Conservation (phyloP, 2,888 invertebrate genomes). For the Trachelus tabidus region DNA sequence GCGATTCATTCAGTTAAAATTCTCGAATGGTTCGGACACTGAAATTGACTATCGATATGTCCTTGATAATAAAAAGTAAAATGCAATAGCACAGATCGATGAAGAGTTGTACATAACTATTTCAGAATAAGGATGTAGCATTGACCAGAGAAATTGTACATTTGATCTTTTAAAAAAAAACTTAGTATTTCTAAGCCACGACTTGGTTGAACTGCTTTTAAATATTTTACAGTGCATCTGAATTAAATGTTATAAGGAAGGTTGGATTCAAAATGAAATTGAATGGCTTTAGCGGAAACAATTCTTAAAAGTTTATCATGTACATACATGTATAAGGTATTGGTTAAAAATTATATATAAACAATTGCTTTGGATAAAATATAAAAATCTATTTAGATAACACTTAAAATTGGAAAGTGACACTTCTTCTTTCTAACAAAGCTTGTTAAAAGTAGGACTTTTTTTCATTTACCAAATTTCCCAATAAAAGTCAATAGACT, state of each 20-base stretch:
- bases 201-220: neutral
- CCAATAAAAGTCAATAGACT: neutral
- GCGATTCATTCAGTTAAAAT: constrained; percentile 70
- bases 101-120: neutral
- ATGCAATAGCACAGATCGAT: too few species aligned
- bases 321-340: constrained; percentile 30
- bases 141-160: constrained; percentile 5
- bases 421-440: neutral
- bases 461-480: neutral
- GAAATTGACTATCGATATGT: constrained; percentile 55
- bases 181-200: constrained; percentile 10
- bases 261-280: neutral
- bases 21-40: constrained; percentile 63
- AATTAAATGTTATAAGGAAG: neutral
- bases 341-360: constrained; percentile 29
- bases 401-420: neutral
- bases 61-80: constrained; percentile 19
- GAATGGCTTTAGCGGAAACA: neutral
- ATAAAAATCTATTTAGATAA: neutral
- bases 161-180: constrained; percentile 9
- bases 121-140: neutral
- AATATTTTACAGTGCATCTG: neutral
- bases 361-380: neutral
- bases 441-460: neutral
- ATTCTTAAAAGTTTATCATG: constrained; percentile 37